Base-by-base conservation (phyloP, 1,140 invertebrate species). In the Coenobita brevimanus region DNA sequence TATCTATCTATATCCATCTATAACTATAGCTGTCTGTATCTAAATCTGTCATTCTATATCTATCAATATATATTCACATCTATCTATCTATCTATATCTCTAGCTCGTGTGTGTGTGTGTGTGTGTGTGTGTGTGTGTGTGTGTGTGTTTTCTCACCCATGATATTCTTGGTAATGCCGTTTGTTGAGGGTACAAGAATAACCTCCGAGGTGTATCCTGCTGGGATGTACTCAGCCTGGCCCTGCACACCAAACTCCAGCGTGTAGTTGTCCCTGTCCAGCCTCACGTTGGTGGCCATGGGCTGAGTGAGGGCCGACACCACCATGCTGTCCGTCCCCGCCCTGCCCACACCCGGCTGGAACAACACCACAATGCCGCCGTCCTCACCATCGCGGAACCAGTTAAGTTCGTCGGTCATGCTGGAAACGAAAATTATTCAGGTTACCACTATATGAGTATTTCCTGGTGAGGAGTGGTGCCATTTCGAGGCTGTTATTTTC, bases 101-200 rank as follows among this genome's bases (percentile, higher is more conserved):
- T n/a, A n/a, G n/a, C n/a, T n/a, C n/a, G n/a, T n/a, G n/a, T n/a
- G n/a, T n/a, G n/a, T n/a, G n/a, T n/a, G n/a, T n/a, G n/a, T n/a
- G n/a, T n/a, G n/a, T n/a, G n/a, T n/a, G n/a, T n/a, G n/a, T n/a
- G n/a, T n/a, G n/a, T n/a, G n/a, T n/a, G n/a, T n/a, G n/a, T n/a
- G n/a, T n/a, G n/a, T n/a, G n/a, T n/a, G n/a, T n/a, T n/a, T n/a
- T 30, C 82, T 38, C 82, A 83, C 82, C 67, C 43, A 83, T 75
- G 33, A 83, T 83, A n/a, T 83, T 83, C 64, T 57, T 73, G 82
- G 17, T 57, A 64, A 83, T 73, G 27, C 67, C 67, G 17, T 38
- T 24, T 0, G 13, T 17, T 17, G 46, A 38, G 15, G 67, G 67
- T 4, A 38, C 24, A 21, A 54, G 2, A 64, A 83, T 57, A 15